These are phyloP conservation scores for Otus sunia DNA, from an alignment of 2,113 vertebrate species.

Conservation along the genomic window DNA sequence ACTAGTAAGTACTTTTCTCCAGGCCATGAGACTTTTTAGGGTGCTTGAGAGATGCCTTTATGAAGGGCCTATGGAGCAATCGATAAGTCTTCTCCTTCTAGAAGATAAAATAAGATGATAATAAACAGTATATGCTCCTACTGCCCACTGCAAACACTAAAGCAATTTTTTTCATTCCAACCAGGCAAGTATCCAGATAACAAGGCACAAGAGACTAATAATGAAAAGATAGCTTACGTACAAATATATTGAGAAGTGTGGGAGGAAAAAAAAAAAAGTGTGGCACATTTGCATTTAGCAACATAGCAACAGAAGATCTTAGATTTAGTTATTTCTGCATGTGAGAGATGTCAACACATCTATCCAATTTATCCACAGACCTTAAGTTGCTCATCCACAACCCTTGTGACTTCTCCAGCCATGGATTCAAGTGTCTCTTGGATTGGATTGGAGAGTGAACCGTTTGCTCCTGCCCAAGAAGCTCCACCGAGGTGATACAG, in stretches of 20 bases:
- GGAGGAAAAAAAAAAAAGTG: neutral
- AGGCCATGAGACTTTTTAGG: neutral
- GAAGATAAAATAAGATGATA: neutral
- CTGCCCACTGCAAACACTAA: neutral
- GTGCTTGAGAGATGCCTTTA: neutral
- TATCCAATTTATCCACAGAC: conserved; percentile 64
- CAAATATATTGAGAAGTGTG: neutral
- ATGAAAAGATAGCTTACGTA: neutral
- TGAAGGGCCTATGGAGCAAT: neutral
- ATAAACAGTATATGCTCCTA: neutral
- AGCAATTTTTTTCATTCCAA: neutral
- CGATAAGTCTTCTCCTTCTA: neutral
- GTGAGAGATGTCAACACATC: neutral
- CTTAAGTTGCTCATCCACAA: conserved; percentile 96
- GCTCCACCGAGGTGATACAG: conserved; percentile 89
- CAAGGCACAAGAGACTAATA: neutral
- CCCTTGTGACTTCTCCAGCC: conserved; percentile 93
- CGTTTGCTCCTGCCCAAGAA: conserved; percentile 82
- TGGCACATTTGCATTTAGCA: neutral
- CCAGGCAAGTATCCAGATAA: neutral
- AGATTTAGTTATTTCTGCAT: neutral
- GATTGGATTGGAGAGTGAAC: conserved; percentile 84
- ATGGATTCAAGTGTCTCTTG: conserved; percentile 94
- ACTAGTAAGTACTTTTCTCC: neutral
- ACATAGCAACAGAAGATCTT: neutral